These are phyloP conservation scores for Drosophila guanche DNA, from an alignment of 1,140 invertebrate species.

Conservation along the genomic window DNA sequence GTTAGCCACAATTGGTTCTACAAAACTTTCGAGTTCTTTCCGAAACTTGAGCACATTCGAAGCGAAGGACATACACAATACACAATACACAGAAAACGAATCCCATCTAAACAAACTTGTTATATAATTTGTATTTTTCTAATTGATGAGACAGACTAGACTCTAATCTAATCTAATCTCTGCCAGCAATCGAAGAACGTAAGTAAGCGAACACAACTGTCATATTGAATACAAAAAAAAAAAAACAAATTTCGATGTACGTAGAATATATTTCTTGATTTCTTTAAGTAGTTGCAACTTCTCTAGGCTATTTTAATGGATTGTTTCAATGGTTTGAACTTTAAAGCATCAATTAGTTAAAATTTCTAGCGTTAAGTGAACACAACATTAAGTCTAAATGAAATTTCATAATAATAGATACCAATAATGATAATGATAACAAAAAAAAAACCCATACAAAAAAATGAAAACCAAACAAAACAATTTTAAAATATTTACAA, in stretches of 20 bases:
- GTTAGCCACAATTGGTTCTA: conserved; percentile 71
- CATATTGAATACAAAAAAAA: conserved; percentile 62
- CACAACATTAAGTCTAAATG: conserved; percentile 63
- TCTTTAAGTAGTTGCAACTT: conserved; percentile 72
- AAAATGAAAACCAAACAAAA: conserved; percentile 55
- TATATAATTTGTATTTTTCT: conserved; percentile 71
- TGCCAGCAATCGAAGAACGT: conserved; percentile 58
- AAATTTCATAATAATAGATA: conserved; percentile 63
- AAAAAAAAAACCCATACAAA: conserved; percentile 32
- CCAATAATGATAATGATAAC: conserved; percentile 46
- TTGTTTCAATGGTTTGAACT: conserved; percentile 68
- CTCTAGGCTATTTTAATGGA: conserved; percentile 74
- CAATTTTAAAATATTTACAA: conserved; percentile 79
- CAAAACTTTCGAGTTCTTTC: conserved; percentile 48
- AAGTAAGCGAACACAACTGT: conserved; percentile 77
- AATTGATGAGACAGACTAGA: conserved; percentile 37
- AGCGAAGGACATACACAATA: conserved; percentile 37
- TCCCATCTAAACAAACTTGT: conserved; percentile 55
- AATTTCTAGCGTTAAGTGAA: conserved; percentile 72
- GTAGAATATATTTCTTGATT: conserved; percentile 67
- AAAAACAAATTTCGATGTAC: conserved; percentile 62
- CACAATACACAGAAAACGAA: conserved; percentile 43
- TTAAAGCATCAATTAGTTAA: conserved; percentile 75
- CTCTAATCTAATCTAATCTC: not conserved
- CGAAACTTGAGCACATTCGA: conserved; percentile 65